Evolutionary conservation across 2,888 invertebrate genomes (phyloP).

Genomic region (Sinelater perroti): DNA sequence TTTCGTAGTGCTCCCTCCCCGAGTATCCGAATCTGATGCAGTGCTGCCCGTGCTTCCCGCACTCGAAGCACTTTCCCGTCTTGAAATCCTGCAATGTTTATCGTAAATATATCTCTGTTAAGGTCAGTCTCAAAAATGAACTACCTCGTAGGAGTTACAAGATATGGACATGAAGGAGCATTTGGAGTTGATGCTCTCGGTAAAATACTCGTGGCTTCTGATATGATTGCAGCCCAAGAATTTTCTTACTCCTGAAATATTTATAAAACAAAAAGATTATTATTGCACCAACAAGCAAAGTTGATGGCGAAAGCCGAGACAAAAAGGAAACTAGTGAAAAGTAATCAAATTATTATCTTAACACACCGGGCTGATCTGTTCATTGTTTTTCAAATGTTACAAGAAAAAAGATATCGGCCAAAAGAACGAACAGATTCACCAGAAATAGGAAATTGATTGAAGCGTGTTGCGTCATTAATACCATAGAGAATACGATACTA

Average conservation of each 20-base stretch:
- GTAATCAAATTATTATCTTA: too few relatives aligned
- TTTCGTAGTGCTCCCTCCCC: conserved; percentile 65
- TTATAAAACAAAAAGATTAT: too few relatives aligned
- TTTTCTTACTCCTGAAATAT: conserved; percentile 68
- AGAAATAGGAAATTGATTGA: too few relatives aligned
- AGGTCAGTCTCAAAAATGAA: conserved; percentile 34
- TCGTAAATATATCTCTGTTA: not conserved
- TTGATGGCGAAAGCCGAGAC: too few relatives aligned
- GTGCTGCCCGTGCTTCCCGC: conserved; percentile 70
- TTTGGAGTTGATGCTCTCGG: conserved; percentile 79
- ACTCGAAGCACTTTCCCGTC: conserved; percentile 75
- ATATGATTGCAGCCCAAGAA: conserved; percentile 89
- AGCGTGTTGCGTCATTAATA: too few relatives aligned
- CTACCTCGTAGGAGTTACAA: conserved; percentile 80
- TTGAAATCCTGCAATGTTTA: conserved; percentile 66
- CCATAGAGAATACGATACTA: too few relatives aligned
- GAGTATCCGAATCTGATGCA: conserved; percentile 77
- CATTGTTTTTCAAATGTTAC: too few relatives aligned
- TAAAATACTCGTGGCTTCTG: conserved; percentile 83
- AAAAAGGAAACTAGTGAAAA: too few relatives aligned
- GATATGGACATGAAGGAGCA: conserved; percentile 83
- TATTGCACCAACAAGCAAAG: too few relatives aligned
- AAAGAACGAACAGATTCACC: too few relatives aligned
- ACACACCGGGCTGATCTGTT: too few relatives aligned
- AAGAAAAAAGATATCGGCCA: too few relatives aligned